phyloP scores from a whole-genome alignment of 2,888 invertebrate species.

The Ceraclea dissimilis region DNA sequence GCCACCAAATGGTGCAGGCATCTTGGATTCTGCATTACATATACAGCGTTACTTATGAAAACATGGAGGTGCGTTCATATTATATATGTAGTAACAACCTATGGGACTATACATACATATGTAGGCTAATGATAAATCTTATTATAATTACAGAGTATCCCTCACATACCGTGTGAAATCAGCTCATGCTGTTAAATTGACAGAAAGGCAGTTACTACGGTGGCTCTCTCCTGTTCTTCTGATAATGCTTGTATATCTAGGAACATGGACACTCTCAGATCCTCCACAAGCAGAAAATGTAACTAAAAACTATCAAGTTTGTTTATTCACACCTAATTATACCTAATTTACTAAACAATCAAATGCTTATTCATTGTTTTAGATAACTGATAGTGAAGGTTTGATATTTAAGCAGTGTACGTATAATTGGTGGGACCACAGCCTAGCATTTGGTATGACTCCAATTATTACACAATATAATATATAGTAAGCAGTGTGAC shows the following conservation, averaged over 20 bases:
- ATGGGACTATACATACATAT: too few relatives aligned
- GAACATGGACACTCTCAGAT: conserved; percentile 85
- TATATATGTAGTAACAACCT: too few relatives aligned
- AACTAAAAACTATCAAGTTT: conserved; percentile 31
- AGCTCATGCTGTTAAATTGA: conserved; percentile 85
- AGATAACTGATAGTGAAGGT: conserved; percentile 66
- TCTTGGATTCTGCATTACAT: conserved; percentile 87
- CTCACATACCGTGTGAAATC: conserved; percentile 89
- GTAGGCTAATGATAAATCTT: too few relatives aligned
- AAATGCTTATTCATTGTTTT: too few relatives aligned
- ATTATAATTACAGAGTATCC: conserved; percentile 82
- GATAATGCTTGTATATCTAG: conserved; percentile 80
- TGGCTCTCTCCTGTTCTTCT: conserved; percentile 91
- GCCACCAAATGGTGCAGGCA: conserved; percentile 90
- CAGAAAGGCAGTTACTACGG: conserved; percentile 85
- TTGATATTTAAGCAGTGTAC: conserved; percentile 84
- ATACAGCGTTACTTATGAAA: conserved; percentile 87
- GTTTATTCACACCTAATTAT: too few relatives aligned
- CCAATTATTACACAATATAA: conserved; percentile 22
- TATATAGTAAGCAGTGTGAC: too few relatives aligned
- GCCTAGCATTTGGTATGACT: conserved; percentile 82
- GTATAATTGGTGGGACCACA: conserved; percentile 94
- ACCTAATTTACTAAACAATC: neutral
- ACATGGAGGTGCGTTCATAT: conserved; percentile 96
- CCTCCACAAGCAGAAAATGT: conserved; percentile 75